These are phyloP conservation scores for Lota lota DNA, from an alignment of 2,113 vertebrate genomes.

Conservation along the genomic window DNA sequence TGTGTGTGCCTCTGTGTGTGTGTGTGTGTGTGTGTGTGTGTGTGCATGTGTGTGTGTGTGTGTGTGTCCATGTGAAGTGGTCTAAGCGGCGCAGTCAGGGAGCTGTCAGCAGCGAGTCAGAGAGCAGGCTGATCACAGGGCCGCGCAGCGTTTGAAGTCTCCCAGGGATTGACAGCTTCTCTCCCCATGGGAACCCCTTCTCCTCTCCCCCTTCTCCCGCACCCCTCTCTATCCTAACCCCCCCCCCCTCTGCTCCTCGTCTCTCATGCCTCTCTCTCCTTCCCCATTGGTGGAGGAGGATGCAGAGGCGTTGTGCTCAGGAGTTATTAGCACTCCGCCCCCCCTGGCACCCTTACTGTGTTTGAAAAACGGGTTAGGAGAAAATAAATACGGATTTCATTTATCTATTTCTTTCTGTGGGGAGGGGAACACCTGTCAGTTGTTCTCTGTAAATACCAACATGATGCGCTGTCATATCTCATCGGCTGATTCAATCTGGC, in stretches of 20 bases:
- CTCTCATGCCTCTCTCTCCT: no score
- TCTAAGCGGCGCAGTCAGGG: conserved; percentile 67
- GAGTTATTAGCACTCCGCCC: no score
- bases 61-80: conserved; percentile 38
- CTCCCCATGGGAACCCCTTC: conserved; percentile 59
- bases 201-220: conserved; percentile 40
- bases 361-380: no score
- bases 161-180: conserved; percentile 72
- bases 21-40: conserved; percentile 28
- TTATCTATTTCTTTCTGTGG: conserved; percentile 21
- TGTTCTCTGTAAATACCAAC: conserved; percentile 61
- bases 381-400: no score
- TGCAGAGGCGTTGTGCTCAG: no score
- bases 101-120: conserved; percentile 68
- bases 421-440: conserved; percentile 35
- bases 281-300: no score
- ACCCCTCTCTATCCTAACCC: conserved; percentile 34
- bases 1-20: conserved; percentile 34
- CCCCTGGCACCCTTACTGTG: no score
- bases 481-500: conserved; percentile 53
- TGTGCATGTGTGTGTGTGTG: conserved; percentile 13
- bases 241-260: conserved; percentile 33
- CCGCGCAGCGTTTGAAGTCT: conserved; percentile 70
- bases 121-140: conserved; percentile 70
- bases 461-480: conserved; percentile 61